phyloP scores from a whole-genome alignment of 30 jellyfish, hydroid and myxozoan species.

The Kudoa iwatai region DNA sequence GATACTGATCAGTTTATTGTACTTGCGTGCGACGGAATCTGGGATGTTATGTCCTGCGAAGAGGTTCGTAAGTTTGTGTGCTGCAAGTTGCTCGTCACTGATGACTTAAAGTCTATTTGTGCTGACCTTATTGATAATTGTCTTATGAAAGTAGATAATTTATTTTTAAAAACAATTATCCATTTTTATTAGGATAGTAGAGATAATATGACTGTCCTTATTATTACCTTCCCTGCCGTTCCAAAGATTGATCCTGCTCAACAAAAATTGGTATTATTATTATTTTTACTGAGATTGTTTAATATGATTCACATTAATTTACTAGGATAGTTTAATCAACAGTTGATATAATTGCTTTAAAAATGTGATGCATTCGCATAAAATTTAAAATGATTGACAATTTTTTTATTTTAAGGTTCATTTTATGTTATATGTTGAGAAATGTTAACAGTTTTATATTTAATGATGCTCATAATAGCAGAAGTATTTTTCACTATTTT shows the following conservation, averaged over 20 bases:
- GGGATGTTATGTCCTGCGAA: slow-evolving; percentile 95
- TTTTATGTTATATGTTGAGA: no score
- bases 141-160: slow-evolving; percentile 25
- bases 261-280: no score
- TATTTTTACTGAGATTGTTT: no score
- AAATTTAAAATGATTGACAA: no score
- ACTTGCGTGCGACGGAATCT: slow-evolving; percentile 89
- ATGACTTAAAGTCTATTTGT: slow-evolving; percentile 12
- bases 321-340: no score
- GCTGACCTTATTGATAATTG: slow-evolving; percentile 73
- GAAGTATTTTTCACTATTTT: no score
- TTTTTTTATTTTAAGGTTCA: no score
- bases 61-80: slow-evolving; percentile 32
- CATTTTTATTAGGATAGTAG: slow-evolving; percentile 34
- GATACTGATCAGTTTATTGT: slow-evolving; percentile 63
- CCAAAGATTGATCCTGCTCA: slow-evolving; percentile 19
- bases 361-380: no score
- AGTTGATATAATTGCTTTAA: no score
- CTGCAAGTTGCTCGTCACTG: slow-evolving; percentile 11
- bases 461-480: no score
- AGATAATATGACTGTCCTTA: slow-evolving; percentile 77
- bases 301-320: no score
- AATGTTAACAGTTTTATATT: no score
- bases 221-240: slow-evolving; percentile 52
- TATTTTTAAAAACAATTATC: neutral